Evolutionary conservation across 2,797 vertebrate genomes (phyloP), one percentile per base, ranked within the genome.

Genomic region (Sciurus carolinensis): DNA sequence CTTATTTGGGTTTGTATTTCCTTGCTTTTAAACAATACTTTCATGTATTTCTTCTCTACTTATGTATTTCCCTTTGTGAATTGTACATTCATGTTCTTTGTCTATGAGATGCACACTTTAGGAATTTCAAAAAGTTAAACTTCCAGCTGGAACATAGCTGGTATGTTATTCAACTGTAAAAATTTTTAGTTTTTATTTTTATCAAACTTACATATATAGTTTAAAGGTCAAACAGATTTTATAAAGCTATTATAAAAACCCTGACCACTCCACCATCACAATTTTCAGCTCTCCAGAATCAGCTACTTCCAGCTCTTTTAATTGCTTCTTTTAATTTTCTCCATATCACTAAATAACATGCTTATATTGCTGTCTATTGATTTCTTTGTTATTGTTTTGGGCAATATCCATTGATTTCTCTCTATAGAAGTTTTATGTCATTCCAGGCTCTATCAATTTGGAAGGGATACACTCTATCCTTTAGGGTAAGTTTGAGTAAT

Each of bases 351-450:
- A 91, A 86, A 72, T 80, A 72, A 82, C 24, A 50, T 33, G 66
- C 50, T 83, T 50, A 22, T 85, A 28, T 95, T 86, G 26, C 87
- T 83, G 5, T 47, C 82, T 88, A 84, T 50, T 93, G 28, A 50
- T 59, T 84, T 52, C 90, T 93, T 93, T 81, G 39, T 33, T 26
- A 66, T 66, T 66, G 54, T 91, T 96, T 94, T 94, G 91, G 66
- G 42, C 71, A 87, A 52, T 95, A 66, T 36, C 64, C 18, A 71
- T 67, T 91, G 39, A 88, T 91, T 92, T 89, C 44, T 86, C 26
- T 80, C 22, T 18, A 18, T 91, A 57, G 59, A 87, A 50, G 80
- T 95, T 44, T 84, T 73, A 3, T 79, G 73, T 91, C 52, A 71
- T 80, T 90, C 52, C 18, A 69, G 88, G 50, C 36, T 89, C 64